Conservation (phyloP, 2,888 invertebrate species). For the Aromia moschata region DNA sequence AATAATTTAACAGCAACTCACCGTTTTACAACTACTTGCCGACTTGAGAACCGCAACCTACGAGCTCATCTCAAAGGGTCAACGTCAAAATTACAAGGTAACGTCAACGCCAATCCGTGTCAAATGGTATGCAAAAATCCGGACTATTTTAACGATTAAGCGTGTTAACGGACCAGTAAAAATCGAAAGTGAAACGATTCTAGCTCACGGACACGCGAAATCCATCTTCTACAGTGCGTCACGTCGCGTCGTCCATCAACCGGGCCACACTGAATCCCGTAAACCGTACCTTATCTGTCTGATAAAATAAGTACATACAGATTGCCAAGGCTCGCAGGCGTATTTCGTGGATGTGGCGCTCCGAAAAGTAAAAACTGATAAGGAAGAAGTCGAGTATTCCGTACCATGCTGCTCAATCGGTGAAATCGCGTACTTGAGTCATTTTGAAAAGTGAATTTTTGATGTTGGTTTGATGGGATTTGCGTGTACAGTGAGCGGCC, state of each 20-base stretch:
- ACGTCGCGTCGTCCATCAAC: slow-evolving; percentile 8
- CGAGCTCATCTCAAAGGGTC: not conserved
- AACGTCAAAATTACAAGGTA: not conserved
- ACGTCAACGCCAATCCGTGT: not conserved
- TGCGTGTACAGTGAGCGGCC: not conserved
- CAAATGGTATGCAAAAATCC: not conserved
- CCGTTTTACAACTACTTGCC: not conserved
- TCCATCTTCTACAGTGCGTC: slow-evolving; percentile 34
- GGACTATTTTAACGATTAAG: slow-evolving; percentile 2
- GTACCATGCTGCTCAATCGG: not conserved
- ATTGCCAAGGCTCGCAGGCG: not conserved
- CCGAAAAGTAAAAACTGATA: not conserved
- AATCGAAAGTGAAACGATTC: slow-evolving; percentile 26
- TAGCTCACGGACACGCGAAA: slow-evolving; percentile 20
- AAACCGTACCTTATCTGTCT: slow-evolving; percentile 2
- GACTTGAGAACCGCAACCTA: not conserved
- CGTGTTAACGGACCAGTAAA: slow-evolving; percentile 1
- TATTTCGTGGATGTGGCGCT: not conserved
- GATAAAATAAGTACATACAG: slow-evolving; percentile 5
- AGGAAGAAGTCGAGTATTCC: not conserved
- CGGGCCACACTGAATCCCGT: not conserved
- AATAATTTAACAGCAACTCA: not conserved
- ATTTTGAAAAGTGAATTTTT: not conserved
- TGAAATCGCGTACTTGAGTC: not conserved
- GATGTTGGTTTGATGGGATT: not conserved